Conservation (phyloP, 2,797 vertebrate genomes). For the Euphonia xanthogaster region DNA sequence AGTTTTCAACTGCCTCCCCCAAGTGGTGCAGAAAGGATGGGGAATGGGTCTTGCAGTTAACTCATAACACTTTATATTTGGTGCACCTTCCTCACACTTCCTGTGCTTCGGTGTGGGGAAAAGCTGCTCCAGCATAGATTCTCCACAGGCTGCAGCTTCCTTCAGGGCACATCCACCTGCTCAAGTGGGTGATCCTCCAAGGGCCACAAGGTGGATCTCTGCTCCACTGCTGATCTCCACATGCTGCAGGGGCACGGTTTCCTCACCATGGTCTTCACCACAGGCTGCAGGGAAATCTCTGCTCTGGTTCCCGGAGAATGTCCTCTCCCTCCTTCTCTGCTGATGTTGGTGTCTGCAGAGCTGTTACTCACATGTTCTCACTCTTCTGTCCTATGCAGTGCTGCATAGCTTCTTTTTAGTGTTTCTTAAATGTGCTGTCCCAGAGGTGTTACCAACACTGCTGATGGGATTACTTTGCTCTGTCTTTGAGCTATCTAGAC, state of each 20-base stretch:
- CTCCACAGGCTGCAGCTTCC: neutral
- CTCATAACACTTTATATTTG: neutral
- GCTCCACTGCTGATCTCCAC: neutral
- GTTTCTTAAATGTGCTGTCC: neutral
- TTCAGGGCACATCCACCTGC: neutral
- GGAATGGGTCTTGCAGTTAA: neutral
- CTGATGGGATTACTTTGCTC: neutral
- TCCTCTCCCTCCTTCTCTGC: neutral
- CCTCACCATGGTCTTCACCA: neutral
- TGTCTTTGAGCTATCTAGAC: neutral
- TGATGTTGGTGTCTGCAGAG: neutral
- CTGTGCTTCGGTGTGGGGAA: accelerated
- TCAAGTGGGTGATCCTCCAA: neutral
- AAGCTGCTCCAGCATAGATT: neutral
- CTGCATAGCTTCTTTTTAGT: neutral
- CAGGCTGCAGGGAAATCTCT: accelerated
- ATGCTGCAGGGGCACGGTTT: neutral
- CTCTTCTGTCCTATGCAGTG: neutral
- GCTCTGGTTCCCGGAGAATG: accelerated
- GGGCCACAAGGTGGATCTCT: neutral
- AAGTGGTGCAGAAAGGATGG: neutral
- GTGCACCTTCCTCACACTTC: neutral
- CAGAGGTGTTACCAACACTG: accelerated
- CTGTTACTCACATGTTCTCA: neutral
- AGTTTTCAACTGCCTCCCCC: neutral